These are phyloP conservation scores for Pseudochirops corinnae DNA, from an alignment of 2,797 vertebrate genomes.

Conservation along the genomic window DNA sequence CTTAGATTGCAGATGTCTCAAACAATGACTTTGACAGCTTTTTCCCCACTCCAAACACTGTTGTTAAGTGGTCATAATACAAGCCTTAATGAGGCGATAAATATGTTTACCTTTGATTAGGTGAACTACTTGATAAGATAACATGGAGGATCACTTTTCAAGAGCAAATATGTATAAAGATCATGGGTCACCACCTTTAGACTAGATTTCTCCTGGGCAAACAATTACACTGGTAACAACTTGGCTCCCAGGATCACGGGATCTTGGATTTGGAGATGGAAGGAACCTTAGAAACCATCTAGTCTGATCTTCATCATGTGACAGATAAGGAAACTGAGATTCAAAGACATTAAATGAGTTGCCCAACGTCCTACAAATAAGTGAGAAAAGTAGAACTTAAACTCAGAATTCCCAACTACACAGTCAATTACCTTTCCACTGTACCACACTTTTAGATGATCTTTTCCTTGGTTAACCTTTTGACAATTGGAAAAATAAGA, in stretches of 20 bases:
- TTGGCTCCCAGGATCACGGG: background rate
- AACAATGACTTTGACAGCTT: slow-evolving; percentile 84
- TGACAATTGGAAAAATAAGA: background rate
- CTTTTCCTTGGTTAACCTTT: background rate
- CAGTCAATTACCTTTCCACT: background rate
- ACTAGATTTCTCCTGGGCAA: slow-evolving; percentile 51
- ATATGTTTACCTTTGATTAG: slow-evolving; percentile 97
- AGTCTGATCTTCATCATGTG: background rate
- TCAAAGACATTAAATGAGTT: background rate
- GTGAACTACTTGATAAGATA: slow-evolving; percentile 90
- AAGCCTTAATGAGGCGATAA: slow-evolving; percentile 92
- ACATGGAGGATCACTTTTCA: slow-evolving; percentile 86
- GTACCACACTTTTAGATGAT: background rate
- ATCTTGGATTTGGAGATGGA: background rate
- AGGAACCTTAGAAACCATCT: background rate
- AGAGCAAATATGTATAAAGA: slow-evolving; percentile 84
- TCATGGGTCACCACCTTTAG: slow-evolving; percentile 39
- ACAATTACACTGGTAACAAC: background rate
- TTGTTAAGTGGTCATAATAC: slow-evolving; percentile 89
- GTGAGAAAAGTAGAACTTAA: background rate
- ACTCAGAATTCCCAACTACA: background rate
- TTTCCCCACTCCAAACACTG: slow-evolving; percentile 86
- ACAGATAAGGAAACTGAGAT: background rate
- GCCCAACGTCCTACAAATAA: background rate
- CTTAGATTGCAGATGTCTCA: slow-evolving; percentile 60